These are phyloP conservation scores for Bos javanicus DNA, from an alignment of 2,113 vertebrate genomes.

Conservation along the genomic window DNA sequence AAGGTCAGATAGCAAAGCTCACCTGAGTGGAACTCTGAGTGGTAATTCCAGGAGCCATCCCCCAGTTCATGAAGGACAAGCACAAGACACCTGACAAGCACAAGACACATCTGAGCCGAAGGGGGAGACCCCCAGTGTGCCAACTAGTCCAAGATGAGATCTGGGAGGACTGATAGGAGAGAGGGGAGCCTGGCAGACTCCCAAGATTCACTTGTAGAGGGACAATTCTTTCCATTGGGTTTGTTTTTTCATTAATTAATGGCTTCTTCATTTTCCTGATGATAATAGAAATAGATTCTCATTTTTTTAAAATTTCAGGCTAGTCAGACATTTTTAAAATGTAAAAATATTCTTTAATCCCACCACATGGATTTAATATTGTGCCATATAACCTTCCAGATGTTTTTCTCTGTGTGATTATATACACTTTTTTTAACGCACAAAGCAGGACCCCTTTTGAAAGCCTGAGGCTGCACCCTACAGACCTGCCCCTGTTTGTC, in stretches of 20 bases:
- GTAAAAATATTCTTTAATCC: not conserved
- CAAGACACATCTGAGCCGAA: not conserved
- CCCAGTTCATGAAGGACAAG: not conserved
- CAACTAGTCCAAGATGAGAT: not conserved
- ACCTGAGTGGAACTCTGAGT: not conserved
- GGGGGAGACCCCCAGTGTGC: not conserved
- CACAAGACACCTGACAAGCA: no score
- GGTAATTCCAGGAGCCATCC: not conserved
- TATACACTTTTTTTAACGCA: not conserved
- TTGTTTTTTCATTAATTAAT: not conserved
- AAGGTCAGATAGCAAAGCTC: not conserved
- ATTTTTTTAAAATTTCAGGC: not conserved
- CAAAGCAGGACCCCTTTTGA: not conserved
- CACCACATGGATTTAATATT: not conserved
- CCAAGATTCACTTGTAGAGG: rapidly evolving
- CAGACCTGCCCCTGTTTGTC: not conserved
- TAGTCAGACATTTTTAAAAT: not conserved
- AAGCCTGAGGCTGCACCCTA: not conserved
- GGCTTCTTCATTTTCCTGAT: not conserved
- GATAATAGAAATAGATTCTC: not conserved
- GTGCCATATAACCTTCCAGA: not conserved
- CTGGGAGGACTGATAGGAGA: not conserved
- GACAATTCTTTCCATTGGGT: not conserved
- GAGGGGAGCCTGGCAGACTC: not conserved
- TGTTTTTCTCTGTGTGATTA: not conserved